A percentile compares a stretch with the other conserved stretches of the same genome.
Evolutionary conservation across 2,888 invertebrate species (phyloP).

Genomic region (Gastracanthus pulcherrimus): DNA sequence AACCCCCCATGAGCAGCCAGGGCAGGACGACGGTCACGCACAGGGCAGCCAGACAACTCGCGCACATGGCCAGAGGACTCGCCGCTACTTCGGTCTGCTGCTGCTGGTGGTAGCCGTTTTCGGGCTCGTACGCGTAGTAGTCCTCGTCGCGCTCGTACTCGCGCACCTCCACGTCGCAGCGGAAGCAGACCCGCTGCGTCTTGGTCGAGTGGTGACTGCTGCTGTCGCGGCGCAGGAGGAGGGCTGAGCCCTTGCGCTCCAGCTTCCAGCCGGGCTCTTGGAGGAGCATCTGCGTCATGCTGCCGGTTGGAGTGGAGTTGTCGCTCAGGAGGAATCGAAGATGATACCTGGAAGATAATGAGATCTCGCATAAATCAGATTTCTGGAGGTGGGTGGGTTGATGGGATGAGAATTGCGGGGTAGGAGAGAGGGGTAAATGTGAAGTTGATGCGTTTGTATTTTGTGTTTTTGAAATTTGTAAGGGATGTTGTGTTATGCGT

Average conservation of each 20-base stretch:
- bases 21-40: constrained; percentile 79
- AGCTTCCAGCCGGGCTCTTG: constrained; percentile 75
- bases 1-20: constrained; percentile 78
- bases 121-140: background rate
- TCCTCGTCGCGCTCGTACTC: constrained; percentile 77
- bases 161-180: constrained; percentile 79
- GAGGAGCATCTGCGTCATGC: constrained; percentile 71
- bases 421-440: too few relatives aligned
- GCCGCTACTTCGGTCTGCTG: constrained; percentile 64
- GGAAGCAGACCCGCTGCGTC: constrained; percentile 78
- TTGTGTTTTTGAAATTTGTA: too few relatives aligned
- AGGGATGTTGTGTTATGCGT: too few relatives aligned
- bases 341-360: constrained; percentile 4
- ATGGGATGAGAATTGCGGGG: background rate
- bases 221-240: constrained; percentile 71
- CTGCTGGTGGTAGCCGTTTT: constrained; percentile 65
- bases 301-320: background rate
- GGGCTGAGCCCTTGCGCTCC: constrained; percentile 73
- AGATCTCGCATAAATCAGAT: constrained; percentile 37
- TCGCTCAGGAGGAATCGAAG: background rate
- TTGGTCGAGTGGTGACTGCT: constrained; percentile 64
- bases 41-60: constrained; percentile 79
- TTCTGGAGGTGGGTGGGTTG: background rate
- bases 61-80: constrained; percentile 77
- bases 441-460: too few relatives aligned